Conservation (phyloP, 2,113 vertebrate species). For the Ciconia boyciana region DNA sequence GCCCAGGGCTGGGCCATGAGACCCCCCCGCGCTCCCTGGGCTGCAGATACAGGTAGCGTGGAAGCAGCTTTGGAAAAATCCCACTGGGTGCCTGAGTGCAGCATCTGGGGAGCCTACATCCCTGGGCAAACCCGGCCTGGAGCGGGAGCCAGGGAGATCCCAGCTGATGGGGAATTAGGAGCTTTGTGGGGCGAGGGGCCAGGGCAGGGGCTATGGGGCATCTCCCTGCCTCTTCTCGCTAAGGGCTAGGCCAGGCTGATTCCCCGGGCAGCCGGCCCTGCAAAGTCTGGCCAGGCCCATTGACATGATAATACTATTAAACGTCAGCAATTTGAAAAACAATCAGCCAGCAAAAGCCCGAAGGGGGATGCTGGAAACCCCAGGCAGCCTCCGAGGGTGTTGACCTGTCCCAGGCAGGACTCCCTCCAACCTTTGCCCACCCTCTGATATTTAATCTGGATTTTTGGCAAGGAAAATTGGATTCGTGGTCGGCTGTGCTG, state of each 20-base stretch:
- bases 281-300: background rate
- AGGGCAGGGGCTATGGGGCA: background rate
- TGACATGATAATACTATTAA: constrained; percentile 36
- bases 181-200: background rate
- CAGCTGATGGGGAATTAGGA: background rate
- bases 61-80: background rate
- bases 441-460: background rate
- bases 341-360: background rate
- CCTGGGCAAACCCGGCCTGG: background rate
- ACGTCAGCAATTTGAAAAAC: constrained; percentile 4
- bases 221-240: background rate
- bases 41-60: fast-evolving
- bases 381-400: background rate
- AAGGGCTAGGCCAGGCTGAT: background rate
- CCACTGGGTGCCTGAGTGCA: background rate
- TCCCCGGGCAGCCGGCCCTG: background rate
- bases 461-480: background rate
- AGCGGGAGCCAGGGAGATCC: background rate
- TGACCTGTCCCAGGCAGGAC: background rate
- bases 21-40: background rate
- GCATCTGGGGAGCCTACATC: background rate
- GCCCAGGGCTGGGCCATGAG: background rate
- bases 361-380: background rate
- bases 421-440: background rate
- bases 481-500: background rate